phyloP scores from a whole-genome alignment of 1,140 invertebrate genomes.

The Hyposmocoma kahamanoa region DNA sequence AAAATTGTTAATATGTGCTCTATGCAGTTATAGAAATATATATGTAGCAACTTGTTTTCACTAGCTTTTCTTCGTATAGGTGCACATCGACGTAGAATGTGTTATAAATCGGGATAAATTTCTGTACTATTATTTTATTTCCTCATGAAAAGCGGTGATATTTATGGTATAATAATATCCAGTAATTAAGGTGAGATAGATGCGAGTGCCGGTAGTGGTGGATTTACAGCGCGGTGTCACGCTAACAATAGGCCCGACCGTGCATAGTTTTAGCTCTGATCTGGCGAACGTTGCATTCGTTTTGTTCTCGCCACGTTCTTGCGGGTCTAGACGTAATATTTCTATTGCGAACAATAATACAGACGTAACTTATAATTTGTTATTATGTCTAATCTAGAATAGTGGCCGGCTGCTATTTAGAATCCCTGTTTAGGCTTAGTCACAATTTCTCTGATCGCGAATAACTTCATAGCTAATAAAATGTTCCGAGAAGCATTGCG shows the following conservation, averaged over 20 bases:
- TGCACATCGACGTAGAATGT: not conserved
- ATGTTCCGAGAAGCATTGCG: too few relatives aligned
- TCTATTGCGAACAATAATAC: constrained; percentile 43
- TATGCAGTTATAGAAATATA: too few relatives aligned
- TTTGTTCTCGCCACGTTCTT: constrained; percentile 58
- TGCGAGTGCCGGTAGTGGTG: constrained; percentile 24
- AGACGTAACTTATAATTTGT: constrained; percentile 25
- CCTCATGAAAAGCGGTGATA: constrained; percentile 21
- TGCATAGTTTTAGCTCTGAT: constrained; percentile 21
- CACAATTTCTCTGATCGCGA: too few relatives aligned
- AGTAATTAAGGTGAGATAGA: constrained; percentile 42
- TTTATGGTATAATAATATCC: constrained; percentile 46
- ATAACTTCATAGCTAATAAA: too few relatives aligned
- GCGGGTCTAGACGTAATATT: constrained; percentile 63
- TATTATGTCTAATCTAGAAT: not conserved
- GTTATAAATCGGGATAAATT: constrained; percentile 2
- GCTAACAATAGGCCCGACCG: constrained; percentile 62
- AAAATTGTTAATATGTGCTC: not conserved
- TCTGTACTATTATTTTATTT: constrained; percentile 10
- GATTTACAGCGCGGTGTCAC: constrained; percentile 49
- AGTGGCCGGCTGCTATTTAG: not conserved
- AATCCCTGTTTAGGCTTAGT: not conserved
- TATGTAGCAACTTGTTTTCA: too few relatives aligned
- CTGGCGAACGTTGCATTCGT: constrained; percentile 29
- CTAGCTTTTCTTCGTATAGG: too few relatives aligned